A percentile compares a stretch with the other conserved stretches of the same genome.
Evolutionary conservation across 1,140 invertebrate species (phyloP).

Genomic region (Harpegnathos saltator): DNA sequence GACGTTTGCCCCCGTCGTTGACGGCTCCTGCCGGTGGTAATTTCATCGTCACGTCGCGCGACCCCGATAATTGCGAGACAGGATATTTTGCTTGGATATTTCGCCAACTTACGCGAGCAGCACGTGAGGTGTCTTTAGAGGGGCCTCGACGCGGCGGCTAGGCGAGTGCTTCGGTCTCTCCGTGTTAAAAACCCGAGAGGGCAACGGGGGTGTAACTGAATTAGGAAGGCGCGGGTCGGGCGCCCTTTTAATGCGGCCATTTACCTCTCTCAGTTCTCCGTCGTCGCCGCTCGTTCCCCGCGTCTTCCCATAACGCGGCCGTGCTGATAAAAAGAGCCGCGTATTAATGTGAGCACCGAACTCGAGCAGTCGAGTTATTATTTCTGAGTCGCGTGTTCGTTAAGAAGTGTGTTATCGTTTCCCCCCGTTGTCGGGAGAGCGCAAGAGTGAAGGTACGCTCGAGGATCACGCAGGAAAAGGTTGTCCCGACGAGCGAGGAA

Average conservation of each 20-base stretch:
- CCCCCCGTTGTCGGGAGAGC: not conserved
- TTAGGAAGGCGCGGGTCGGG: constrained; percentile 66
- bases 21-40: not conserved
- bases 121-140: constrained; percentile 54
- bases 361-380: constrained; percentile 45
- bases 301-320: constrained; percentile 5
- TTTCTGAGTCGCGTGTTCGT: constrained; percentile 48
- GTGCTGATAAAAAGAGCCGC: constrained; percentile 15
- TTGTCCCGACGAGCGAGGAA: not conserved
- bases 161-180: constrained; percentile 66
- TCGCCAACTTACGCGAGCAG: constrained; percentile 50
- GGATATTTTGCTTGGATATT: constrained; percentile 51
- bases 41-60: not conserved
- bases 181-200: constrained; percentile 69
- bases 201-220: constrained; percentile 71
- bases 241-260: constrained; percentile 69
- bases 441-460: not conserved
- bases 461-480: not conserved
- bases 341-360: constrained; percentile 23
- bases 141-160: constrained; percentile 41
- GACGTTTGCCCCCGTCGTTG: not conserved
- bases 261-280: constrained; percentile 67
- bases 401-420: constrained; percentile 39
- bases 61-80: not conserved
- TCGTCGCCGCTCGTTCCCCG: constrained; percentile 9